phyloP scores from a whole-genome alignment of 92 coral and sea anemone genomes.

The Paragorgia papillata region DNA sequence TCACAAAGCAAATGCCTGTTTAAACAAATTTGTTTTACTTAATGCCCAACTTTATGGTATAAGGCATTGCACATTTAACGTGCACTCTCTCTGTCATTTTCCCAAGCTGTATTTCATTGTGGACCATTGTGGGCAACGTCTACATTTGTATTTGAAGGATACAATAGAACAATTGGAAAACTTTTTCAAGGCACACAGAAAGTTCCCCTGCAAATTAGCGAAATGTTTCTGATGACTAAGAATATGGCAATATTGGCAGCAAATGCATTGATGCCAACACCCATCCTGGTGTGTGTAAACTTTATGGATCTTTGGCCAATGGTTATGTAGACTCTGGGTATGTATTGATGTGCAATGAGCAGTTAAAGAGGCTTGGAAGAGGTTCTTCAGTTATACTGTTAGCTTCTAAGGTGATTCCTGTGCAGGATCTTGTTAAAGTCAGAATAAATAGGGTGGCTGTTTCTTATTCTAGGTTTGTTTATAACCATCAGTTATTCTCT shows the following conservation, averaged over 20 bases:
- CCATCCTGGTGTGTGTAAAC: too few relatives aligned
- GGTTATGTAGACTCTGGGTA: too few relatives aligned
- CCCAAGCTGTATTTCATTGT: neutral
- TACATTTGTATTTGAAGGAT: constrained; percentile 7
- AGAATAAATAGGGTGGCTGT: neutral
- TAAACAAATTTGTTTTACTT: neutral
- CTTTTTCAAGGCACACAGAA: constrained; percentile 9
- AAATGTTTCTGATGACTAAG: neutral
- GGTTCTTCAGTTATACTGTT: neutral
- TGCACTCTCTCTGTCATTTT: constrained; percentile 1
- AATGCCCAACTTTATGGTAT: neutral
- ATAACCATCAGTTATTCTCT: neutral
- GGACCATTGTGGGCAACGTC: constrained; percentile 11
- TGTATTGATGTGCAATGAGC: neutral
- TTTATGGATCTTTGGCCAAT: too few relatives aligned
- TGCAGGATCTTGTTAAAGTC: neutral
- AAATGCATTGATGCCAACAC: too few relatives aligned
- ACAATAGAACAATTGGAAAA: neutral
- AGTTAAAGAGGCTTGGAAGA: neutral
- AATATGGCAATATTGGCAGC: neutral
- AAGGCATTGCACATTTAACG: constrained; percentile 1
- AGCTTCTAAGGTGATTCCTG: neutral
- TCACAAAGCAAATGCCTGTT: neutral
- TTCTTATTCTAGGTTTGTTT: constrained; percentile 8
- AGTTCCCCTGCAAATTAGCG: constrained; percentile 4